Percentiles rank a stretch among this genome's conserved stretches.
Evolutionary conservation across 2,888 invertebrate species (phyloP).

Genomic region (Argyresthia goedartella): DNA sequence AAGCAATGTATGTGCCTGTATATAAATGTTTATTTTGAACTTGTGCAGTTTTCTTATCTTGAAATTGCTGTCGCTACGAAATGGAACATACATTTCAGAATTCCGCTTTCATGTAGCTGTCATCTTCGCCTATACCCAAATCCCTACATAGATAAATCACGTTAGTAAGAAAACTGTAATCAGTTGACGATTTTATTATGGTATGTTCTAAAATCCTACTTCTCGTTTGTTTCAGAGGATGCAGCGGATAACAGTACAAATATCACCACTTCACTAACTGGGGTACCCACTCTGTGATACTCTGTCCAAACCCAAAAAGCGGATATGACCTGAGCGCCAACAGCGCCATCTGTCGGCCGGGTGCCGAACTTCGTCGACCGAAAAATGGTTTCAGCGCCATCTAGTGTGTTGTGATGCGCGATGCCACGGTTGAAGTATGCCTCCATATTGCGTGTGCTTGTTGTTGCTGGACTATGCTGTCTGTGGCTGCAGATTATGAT

Average conservation of each 20-base stretch:
- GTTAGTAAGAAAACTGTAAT: no score
- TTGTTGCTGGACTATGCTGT: slow-evolving; percentile 50
- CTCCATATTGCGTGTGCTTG: slow-evolving; percentile 46
- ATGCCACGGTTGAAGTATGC: slow-evolving; percentile 65
- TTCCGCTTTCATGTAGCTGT: no score
- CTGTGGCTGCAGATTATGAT: slow-evolving; percentile 63
- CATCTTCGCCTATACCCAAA: no score
- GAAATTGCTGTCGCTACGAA: no score
- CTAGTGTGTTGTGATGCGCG: slow-evolving; percentile 12
- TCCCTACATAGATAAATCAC: no score
- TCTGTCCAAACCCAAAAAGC: background rate
- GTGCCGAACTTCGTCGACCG: background rate
- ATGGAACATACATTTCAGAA: no score
- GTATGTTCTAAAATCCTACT: background rate
- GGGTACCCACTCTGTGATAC: background rate
- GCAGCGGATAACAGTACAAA: background rate
- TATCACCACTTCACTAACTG: background rate
- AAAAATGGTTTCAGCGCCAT: background rate
- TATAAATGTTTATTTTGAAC: no score
- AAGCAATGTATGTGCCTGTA: no score
- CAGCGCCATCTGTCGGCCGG: background rate
- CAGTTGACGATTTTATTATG: no score
- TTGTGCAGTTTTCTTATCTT: no score
- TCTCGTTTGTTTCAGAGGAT: background rate
- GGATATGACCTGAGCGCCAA: background rate